A percentile compares a stretch with the other conserved stretches of the same genome.
Evolutionary conservation across 30 jellyfish, hydroid and myxozoan species (phyloP).

Genomic region (Aurelia aurita complex sp. Pacific): DNA sequence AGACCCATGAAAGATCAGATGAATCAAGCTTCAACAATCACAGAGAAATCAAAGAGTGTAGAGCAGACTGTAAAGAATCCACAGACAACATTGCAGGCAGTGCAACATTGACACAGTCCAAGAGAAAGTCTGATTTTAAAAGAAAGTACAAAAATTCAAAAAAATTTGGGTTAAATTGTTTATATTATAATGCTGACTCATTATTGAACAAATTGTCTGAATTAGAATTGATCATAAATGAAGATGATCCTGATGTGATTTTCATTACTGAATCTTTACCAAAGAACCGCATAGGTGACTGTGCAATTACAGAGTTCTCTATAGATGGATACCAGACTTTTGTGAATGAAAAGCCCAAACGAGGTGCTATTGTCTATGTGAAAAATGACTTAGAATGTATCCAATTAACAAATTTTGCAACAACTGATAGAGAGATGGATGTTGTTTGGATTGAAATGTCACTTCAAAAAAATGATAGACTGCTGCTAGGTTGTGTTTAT

Average conservation of each 20-base stretch:
- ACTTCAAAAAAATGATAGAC: constrained; percentile 1
- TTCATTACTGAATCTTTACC: constrained; percentile 22
- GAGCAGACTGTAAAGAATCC: constrained; percentile 3
- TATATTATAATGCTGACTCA: too few relatives aligned
- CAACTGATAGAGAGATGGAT: constrained; percentile 15
- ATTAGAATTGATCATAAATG: background rate
- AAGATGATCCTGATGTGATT: constrained; percentile 11
- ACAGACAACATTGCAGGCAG: constrained; percentile 4
- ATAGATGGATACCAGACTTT: constrained; percentile 38
- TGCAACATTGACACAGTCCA: constrained; percentile 3
- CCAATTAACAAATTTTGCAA: constrained; percentile 17
- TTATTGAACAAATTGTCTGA: constrained; percentile 1
- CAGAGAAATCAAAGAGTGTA: constrained; percentile 1
- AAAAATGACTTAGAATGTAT: constrained; percentile 22
- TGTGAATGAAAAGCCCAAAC: constrained; percentile 22
- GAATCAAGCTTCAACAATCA: constrained; percentile 1
- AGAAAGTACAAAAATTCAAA: too few relatives aligned
- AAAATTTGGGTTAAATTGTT: too few relatives aligned
- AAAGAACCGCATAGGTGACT: background rate
- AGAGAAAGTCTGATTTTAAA: background rate
- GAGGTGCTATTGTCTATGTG: constrained; percentile 37
- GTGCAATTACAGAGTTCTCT: constrained; percentile 42
- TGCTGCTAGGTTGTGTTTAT: constrained; percentile 22
- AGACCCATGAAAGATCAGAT: constrained; percentile 1
- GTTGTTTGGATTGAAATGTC: constrained; percentile 18